Percentiles rank a stretch among this genome's conserved stretches.
These are phyloP conservation scores for Actinia equina DNA, from an alignment of 64 coral and sea anemone species.

Conservation along the genomic window DNA sequence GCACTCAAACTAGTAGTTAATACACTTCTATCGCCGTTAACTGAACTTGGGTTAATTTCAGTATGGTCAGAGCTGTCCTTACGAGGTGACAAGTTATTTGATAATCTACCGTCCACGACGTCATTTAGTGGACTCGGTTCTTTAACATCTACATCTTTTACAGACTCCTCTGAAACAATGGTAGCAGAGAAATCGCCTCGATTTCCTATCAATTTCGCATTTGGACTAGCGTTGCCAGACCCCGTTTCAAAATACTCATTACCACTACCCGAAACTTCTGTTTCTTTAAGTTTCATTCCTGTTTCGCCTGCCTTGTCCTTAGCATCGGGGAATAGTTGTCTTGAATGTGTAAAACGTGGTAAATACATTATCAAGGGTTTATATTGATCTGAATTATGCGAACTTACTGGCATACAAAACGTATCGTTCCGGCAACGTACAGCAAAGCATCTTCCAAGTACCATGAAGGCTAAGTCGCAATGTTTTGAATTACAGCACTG, in stretches of 20 bases:
- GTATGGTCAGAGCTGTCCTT: not conserved
- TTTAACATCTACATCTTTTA: not conserved
- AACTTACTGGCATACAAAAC: conserved; percentile 25
- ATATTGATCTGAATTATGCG: not conserved
- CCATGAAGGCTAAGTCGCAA: conserved; percentile 56
- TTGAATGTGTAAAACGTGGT: not conserved
- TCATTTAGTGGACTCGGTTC: not conserved
- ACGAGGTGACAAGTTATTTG: not conserved
- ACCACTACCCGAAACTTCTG: not conserved
- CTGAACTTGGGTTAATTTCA: not conserved
- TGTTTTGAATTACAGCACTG: conserved; percentile 26
- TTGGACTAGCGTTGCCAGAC: not conserved
- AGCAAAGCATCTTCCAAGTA: conserved; percentile 50
- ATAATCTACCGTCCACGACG: not conserved
- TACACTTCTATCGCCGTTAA: not conserved
- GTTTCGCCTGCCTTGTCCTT: not conserved
- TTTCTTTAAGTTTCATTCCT: not conserved
- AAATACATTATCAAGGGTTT: not conserved
- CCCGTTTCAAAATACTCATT: not conserved
- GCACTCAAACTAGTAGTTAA: not conserved
- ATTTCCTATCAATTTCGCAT: not conserved
- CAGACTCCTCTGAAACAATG: not conserved
- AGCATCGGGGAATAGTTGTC: not conserved
- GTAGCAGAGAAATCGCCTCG: not conserved
- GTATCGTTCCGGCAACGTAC: conserved; percentile 23